Evolutionary conservation across 2,797 vertebrate genomes (phyloP).

Genomic region (Lepus townsendii): DNA sequence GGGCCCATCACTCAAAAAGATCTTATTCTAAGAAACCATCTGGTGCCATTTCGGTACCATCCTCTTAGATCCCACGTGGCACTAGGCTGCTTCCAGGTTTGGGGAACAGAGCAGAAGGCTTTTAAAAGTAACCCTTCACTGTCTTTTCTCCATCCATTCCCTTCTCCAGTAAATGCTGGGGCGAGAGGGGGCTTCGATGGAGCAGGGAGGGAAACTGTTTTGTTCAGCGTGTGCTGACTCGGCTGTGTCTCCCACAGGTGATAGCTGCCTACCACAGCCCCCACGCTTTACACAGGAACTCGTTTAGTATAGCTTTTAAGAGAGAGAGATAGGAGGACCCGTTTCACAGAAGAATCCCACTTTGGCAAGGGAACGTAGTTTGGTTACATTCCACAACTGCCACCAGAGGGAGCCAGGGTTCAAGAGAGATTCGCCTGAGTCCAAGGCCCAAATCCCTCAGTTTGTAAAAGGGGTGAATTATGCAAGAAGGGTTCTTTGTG

Average conservation of each 20-base stretch:
- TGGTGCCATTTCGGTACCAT: neutral
- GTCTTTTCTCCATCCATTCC: neutral
- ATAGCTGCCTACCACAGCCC: neutral
- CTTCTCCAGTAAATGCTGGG: neutral
- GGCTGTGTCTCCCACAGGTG: neutral
- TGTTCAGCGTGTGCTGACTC: neutral
- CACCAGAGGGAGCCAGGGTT: neutral
- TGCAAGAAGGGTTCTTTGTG: neutral
- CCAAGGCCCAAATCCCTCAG: neutral
- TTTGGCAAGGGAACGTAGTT: neutral
- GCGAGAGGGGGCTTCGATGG: neutral
- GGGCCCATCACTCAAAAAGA: neutral
- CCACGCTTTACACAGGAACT: neutral
- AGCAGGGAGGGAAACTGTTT: neutral
- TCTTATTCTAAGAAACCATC: neutral
- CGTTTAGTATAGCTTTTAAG: neutral
- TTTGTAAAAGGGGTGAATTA: neutral
- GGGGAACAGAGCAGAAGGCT: neutral
- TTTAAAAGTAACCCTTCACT: constrained; percentile 11
- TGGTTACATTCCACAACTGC: neutral
- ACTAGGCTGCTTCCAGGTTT: neutral
- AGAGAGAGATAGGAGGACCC: neutral
- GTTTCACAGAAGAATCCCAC: neutral
- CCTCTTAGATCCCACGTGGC: neutral
- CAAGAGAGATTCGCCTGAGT: neutral